A percentile compares a stretch with the other conserved stretches of the same genome.
phyloP scores from a whole-genome alignment of 2,113 vertebrate genomes.

The Willisornis vidua region DNA sequence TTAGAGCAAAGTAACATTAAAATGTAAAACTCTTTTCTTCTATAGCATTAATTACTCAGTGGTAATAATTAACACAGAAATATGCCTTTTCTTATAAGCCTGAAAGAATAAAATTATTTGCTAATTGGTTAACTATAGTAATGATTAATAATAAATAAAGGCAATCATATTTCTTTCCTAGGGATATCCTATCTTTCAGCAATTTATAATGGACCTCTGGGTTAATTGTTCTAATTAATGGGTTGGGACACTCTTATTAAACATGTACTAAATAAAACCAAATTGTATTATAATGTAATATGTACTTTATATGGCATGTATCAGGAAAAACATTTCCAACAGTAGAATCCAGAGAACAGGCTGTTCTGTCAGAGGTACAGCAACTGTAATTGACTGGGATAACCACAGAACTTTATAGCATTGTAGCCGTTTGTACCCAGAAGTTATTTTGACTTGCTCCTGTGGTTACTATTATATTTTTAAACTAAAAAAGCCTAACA shows the following conservation, averaged over 20 bases:
- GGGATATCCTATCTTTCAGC: neutral
- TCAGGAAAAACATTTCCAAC: neutral
- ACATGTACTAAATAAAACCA: neutral
- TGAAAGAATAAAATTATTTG: constrained; percentile 40
- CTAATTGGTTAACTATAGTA: constrained; percentile 44
- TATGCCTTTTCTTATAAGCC: neutral
- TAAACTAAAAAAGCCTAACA: neutral
- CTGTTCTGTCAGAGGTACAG: neutral
- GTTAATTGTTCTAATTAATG: constrained; percentile 33
- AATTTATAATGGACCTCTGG: constrained; percentile 24
- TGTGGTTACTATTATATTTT: neutral
- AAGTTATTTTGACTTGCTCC: neutral
- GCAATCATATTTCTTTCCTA: constrained; percentile 22
- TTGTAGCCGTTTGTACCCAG: neutral
- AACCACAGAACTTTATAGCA: neutral
- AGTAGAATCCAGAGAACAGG: neutral
- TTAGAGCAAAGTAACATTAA: constrained; percentile 8
- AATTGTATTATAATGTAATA: neutral
- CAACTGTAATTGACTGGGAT: neutral
- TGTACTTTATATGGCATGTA: neutral
- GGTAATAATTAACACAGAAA: constrained; percentile 22
- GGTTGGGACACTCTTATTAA: constrained; percentile 1
- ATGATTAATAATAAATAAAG: constrained; percentile 64
- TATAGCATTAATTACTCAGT: constrained; percentile 1
- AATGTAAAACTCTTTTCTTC: constrained; percentile 42